Base-by-base conservation (phyloP, 2,888 invertebrate genomes). In the Tetragnatha montana region DNA sequence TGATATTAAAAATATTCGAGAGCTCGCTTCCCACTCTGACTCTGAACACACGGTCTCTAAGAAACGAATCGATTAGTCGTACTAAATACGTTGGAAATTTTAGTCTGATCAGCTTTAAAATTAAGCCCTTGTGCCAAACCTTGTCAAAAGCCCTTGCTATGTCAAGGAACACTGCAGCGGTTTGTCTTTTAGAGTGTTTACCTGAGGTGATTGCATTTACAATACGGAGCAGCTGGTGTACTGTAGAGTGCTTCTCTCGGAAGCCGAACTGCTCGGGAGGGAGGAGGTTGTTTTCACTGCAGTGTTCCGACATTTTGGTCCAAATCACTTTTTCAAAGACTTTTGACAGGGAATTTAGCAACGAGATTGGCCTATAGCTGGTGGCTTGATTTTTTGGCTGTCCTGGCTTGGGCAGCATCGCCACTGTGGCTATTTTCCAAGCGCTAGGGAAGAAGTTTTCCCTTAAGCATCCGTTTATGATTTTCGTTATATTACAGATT, bases 251-350 rank as follows among this genome's bases (percentile, higher is more conserved):
- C 6, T 35, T 35, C 8, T 8, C 8, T 35, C 22, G 8, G 12
- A 75, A 75, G 4, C 75, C 75, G 35, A 75, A 75, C 47, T 75
- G 75, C n/a, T 75, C 47, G 2, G 22, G 47, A 12, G 47, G 22
- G 75, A 75, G 22, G 2, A 35, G 0, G 4, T 35, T 75, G 21
- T 1, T 35, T 8, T 6, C 10, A 12, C 12, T 10, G 1, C 17
- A n/a, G 1, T 35, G 10, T 0, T 69, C 69, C 6, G 17, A 0
- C 0, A 69, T 6, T 8, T 35, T 75, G 2, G 0, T 3, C 17
- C 22, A 35, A 35, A 75, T 1, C 3, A 75, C 10, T 6, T 6
- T 35, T 35, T 75, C 35, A 6, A n/a, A 47, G 0, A 75, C 35
- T 75, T 75, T 75, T 8, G 22, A 10, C 0, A 75, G 10, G 8